Base-by-base conservation (phyloP, 2,797 vertebrate genomes). In the Orestias chungarensis region DNA sequence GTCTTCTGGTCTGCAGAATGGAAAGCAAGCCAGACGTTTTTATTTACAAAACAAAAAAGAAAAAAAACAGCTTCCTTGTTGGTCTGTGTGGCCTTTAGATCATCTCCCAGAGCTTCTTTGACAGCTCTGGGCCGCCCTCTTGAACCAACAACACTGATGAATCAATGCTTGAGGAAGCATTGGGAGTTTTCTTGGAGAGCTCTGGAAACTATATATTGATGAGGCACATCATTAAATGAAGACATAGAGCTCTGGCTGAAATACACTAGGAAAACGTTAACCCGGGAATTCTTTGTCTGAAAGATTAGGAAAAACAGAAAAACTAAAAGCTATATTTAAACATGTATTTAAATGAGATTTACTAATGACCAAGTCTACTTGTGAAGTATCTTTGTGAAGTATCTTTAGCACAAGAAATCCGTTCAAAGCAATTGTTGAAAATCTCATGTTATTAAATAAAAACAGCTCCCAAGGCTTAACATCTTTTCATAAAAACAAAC, bases 341-440 rank as follows among this genome's bases (percentile, higher is more conserved):
- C n/a, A 70, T 55, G 4, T 46, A 69, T 66, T 65, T 66, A 72
- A 79, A 83, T 82, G 64, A 73, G 75, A 66, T 77, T 71, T 50
- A 70, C 68, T 73, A 62, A 73, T 25, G 27, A 5, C 17, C 46
- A 29, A 65, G 15, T 20, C 42, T 46, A 20, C 8, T 47, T 11
- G 44, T 14, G 10, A 23, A 23, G 29, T 29, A 27, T 31, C 20
- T 33, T 10, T n/a, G 44, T 11, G 10, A n/a, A n/a, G n/a, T n/a
- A n/a, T n/a, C n/a, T n/a, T n/a, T n/a, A 38, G 59, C n/a, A n/a
- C 35, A 40, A 62, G 33, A 40, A 61, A 40, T 5, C 3, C 40
- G 14, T 62, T 40, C 18, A 1, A 23, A n/a, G 10, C 35, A n/a
- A 38, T 25, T 38, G 35, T 40, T 62, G 59, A n/a, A 62, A 40